Conservation (phyloP, 2,797 vertebrate species). For the Eurystomus glaucurus region DNA sequence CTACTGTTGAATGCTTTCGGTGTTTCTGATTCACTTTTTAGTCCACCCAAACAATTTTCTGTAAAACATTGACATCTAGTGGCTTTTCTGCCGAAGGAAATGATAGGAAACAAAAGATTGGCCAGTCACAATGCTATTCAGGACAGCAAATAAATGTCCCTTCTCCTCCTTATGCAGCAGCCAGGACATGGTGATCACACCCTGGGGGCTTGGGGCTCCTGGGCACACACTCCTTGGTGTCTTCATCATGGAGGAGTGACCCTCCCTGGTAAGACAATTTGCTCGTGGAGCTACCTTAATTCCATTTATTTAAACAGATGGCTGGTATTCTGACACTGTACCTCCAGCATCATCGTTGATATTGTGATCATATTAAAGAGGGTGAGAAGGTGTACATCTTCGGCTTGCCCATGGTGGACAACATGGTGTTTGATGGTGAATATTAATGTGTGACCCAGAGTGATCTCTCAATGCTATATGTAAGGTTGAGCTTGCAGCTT, state of each 20-base stretch:
- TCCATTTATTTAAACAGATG: background rate
- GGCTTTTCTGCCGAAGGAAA: conserved; percentile 63
- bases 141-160: background rate
- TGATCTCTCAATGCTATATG: background rate
- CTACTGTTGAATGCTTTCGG: background rate
- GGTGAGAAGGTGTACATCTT: background rate
- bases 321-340: background rate
- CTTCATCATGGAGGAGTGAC: background rate
- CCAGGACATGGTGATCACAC: accelerated
- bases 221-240: background rate
- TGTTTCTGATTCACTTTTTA: background rate
- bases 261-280: background rate
- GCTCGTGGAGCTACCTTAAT: background rate
- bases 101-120: background rate
- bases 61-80: conserved; percentile 85
- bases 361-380: accelerated
- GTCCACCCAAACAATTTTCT: conserved; percentile 28
- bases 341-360: background rate
- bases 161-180: background rate
- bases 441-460: background rate
- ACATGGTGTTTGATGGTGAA: accelerated
- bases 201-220: accelerated
- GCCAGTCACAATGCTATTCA: background rate
- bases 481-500: background rate
- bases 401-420: background rate